phyloP scores from a whole-genome alignment of 2,113 vertebrate species.

The Erinaceus europaeus region DNA sequence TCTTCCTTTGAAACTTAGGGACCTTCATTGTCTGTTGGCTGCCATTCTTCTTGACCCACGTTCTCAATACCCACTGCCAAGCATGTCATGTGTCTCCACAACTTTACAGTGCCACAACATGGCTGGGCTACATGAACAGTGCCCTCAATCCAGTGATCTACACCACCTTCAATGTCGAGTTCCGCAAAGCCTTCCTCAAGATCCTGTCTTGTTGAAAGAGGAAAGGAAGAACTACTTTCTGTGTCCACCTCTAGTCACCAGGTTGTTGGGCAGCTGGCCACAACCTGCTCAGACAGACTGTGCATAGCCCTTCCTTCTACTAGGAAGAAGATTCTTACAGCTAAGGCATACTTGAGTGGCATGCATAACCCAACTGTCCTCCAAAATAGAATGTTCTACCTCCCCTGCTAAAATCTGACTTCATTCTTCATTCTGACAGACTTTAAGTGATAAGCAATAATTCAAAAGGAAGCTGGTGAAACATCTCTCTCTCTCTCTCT shows the following conservation, averaged over 20 bases:
- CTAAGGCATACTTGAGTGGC: background rate
- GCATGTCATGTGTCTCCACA: conserved; percentile 87
- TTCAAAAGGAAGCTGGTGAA: conserved; percentile 48
- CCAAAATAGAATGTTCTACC: conserved; percentile 20
- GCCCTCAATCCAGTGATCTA: conserved; percentile 96
- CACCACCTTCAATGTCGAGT: conserved; percentile 94
- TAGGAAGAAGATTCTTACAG: background rate
- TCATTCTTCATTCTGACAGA: background rate
- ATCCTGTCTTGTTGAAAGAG: conserved; percentile 88
- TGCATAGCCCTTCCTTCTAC: background rate
- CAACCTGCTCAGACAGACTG: background rate
- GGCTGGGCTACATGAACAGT: conserved; percentile 95
- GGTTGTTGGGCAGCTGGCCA: background rate
- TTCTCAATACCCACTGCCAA: conserved; percentile 93
- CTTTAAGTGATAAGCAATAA: conserved; percentile 48
- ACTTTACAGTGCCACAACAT: conserved; percentile 93
- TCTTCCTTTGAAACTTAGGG: conserved; percentile 80
- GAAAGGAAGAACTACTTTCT: background rate
- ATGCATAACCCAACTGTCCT: conserved; percentile 1
- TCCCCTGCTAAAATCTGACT: conserved; percentile 49
- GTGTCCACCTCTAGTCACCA: background rate
- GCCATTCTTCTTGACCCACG: conserved; percentile 95
- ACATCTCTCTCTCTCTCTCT: background rate
- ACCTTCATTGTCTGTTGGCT: conserved; percentile 96
- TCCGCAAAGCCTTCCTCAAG: conserved; percentile 95